Conservation (phyloP, 2,797 vertebrate genomes). For the Lagothrix lagotricha region DNA sequence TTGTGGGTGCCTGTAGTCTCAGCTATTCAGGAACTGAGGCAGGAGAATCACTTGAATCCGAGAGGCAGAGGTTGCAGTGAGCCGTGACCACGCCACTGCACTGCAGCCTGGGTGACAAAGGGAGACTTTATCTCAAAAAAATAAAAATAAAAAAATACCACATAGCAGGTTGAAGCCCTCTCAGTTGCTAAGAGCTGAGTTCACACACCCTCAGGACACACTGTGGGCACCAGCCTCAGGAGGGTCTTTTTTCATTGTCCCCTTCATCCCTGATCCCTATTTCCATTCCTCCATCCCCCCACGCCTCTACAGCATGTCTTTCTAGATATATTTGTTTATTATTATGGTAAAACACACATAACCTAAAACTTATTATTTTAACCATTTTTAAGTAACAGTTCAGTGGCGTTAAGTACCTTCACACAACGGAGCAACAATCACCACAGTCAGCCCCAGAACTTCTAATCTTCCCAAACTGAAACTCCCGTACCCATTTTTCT, state of each 20-base stretch:
- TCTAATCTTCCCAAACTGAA: neutral
- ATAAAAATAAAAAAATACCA: neutral
- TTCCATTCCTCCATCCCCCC: neutral
- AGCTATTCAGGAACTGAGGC: neutral
- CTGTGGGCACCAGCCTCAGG: neutral
- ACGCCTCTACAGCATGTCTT: neutral
- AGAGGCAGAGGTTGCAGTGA: neutral
- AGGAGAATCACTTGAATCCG: neutral
- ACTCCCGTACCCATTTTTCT: neutral
- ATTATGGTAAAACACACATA: neutral
- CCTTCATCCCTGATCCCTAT: neutral
- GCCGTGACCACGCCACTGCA: neutral
- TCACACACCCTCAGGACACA: too few species aligned
- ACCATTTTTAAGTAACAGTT: neutral
- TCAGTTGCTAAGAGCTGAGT: neutral
- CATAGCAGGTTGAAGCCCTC: neutral
- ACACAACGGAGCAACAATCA: rapidly evolving
- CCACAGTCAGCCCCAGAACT: neutral
- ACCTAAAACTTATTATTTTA: neutral
- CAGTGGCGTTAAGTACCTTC: neutral
- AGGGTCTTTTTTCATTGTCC: neutral
- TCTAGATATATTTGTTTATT: neutral
- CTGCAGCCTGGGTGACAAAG: neutral
- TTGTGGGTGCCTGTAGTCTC: neutral
- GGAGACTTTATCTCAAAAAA: neutral